These are phyloP conservation scores for Scolanthus callimorphus DNA, from an alignment of 92 coral and sea anemone genomes.

Conservation along the genomic window DNA sequence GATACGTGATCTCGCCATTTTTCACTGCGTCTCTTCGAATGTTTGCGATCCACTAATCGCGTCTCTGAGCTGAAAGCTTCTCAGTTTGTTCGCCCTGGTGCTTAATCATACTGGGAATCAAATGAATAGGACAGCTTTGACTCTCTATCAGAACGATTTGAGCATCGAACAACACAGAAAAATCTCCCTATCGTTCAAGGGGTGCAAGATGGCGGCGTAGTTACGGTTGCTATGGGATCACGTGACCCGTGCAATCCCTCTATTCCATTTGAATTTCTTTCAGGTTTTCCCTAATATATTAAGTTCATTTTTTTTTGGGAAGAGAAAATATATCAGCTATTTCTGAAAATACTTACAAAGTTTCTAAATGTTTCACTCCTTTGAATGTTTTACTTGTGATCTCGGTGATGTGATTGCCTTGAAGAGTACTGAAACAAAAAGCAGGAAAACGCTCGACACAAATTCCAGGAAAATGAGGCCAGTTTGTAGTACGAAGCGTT, in stretches of 20 bases:
- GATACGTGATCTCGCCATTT: constrained; percentile 15
- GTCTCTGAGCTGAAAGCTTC: constrained; percentile 9
- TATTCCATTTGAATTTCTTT: too few relatives aligned
- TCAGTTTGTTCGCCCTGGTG: constrained; percentile 25
- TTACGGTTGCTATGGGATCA: constrained; percentile 6
- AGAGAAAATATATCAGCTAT: too few relatives aligned
- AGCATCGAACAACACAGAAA: constrained; percentile 29
- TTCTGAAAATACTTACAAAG: constrained; percentile 87
- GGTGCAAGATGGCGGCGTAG: constrained; percentile 17
- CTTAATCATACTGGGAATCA: constrained; percentile 9
- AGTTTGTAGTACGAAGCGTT: too few relatives aligned
- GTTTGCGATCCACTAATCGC: constrained; percentile 22
- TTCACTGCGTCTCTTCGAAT: constrained; percentile 10
- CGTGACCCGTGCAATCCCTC: background rate
- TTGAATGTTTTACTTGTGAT: constrained; percentile 57
- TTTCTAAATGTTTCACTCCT: constrained; percentile 48
- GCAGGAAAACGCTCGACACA: too few relatives aligned
- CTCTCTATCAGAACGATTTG: constrained; percentile 20
- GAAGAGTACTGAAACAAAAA: constrained; percentile 49
- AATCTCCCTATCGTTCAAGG: constrained; percentile 26
- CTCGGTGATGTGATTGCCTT: constrained; percentile 60
- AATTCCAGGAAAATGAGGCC: too few relatives aligned
- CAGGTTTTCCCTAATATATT: too few relatives aligned
- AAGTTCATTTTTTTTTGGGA: too few relatives aligned
- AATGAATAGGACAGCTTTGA: constrained; percentile 7